Base-by-base conservation (phyloP, 2,113 vertebrate species). In the Romanogobio albipinnatus region DNA sequence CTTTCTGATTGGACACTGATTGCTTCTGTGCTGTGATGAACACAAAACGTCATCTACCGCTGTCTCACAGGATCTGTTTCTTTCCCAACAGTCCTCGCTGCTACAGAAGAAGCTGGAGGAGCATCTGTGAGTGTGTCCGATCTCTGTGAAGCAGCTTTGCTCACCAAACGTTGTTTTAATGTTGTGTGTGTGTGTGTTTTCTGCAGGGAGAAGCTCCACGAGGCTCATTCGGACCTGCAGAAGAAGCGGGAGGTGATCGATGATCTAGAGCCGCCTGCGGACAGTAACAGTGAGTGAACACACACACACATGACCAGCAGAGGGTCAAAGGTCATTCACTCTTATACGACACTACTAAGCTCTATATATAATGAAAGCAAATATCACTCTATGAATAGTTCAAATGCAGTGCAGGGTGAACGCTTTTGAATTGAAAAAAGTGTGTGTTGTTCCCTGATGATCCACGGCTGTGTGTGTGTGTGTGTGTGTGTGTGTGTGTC, bases 51-150 rank as follows among this genome's bases (percentile, higher is more conserved):
- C 10, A 47, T 47, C 17, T 59, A 22, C 82, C 5, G 17, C 14
- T 82, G 13, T 71, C 26, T 56, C 71, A 13, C 64, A 29, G 59
- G 1, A 5, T 61, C 4, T 76, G 3, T 19, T 43, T 56, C 29
- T 89, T 73, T 87, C 26, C 56, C n/a, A 75, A 0, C 82, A 98
- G 96, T 96, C 97, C 0, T 93, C 95, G 3, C 87, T 97, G 59
- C 88, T 98, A 90, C 95, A 97, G 93, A 96, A 95, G 85, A 98
- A 98, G 88, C 92, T 97, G 19, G 96, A 97, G 53, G 96, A 97
- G 71, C 97, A 98, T 84, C 86, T 97, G 97, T 97, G 91, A 98
- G 97, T 97, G 59, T 4, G 49, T 75, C n/a, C 29, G 4, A 3
- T 5, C 79, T 70, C 9, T 51, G 26, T 26, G 33, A 70, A 9